phyloP scores from a whole-genome alignment of 2,113 vertebrate genomes.

The Paraplagusia blochii region DNA sequence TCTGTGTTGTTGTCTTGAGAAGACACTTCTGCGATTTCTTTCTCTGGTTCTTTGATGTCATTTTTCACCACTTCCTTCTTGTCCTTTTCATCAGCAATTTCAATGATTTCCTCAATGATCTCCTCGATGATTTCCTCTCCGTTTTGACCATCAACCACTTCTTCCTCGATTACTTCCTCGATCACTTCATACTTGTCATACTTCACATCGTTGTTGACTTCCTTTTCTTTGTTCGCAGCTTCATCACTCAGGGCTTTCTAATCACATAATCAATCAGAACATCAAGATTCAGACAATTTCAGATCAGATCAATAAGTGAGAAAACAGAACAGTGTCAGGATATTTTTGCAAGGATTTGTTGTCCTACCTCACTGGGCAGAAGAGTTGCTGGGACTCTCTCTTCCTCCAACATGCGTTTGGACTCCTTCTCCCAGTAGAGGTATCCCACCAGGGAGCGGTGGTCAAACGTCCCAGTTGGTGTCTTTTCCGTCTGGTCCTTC shows the following conservation, averaged over 20 bases:
- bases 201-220: slow-evolving; percentile 41
- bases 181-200: slow-evolving; percentile 57
- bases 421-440: slow-evolving; percentile 93
- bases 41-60: not conserved
- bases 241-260: slow-evolving; percentile 63
- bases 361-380: slow-evolving; percentile 79
- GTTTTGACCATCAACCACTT: slow-evolving; percentile 30
- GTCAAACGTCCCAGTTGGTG: slow-evolving; percentile 88
- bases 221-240: slow-evolving; percentile 60
- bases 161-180: slow-evolving; percentile 59
- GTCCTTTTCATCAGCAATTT: slow-evolving; percentile 38
- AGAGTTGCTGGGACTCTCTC: slow-evolving; percentile 88
- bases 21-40: slow-evolving; percentile 6
- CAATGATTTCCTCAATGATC: slow-evolving; percentile 61
- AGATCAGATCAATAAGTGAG: not conserved
- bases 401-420: slow-evolving; percentile 89
- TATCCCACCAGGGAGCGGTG: slow-evolving; percentile 92
- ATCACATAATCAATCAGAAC: slow-evolving; percentile 18
- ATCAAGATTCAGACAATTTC: slow-evolving; percentile 1
- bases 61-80: slow-evolving; percentile 12
- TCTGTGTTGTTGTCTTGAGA: slow-evolving; percentile 5
- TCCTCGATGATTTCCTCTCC: slow-evolving; percentile 62
- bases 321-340: not conserved
- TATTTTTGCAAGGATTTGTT: not conserved
- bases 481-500: slow-evolving; percentile 90